These are phyloP conservation scores for Cyprinodon tularosa DNA, from an alignment of 2,113 vertebrate species.

Conservation along the genomic window DNA sequence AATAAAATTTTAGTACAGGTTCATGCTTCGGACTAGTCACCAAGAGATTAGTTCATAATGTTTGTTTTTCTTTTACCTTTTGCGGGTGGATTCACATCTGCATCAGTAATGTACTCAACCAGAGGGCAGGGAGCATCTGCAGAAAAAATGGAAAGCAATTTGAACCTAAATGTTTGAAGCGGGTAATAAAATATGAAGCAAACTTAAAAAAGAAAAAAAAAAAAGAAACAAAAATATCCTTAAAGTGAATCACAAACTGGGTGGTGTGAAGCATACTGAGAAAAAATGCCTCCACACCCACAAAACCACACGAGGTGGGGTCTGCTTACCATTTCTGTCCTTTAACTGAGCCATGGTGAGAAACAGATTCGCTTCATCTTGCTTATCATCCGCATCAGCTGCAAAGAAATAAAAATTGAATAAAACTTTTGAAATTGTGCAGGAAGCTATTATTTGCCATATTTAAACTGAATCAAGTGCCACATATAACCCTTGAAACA, in stretches of 20 bases:
- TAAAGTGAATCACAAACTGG: not conserved
- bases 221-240: not conserved
- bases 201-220: not conserved
- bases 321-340: constrained; percentile 39
- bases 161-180: not conserved
- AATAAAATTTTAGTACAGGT: not conserved
- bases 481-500: not conserved
- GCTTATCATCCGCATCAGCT: constrained; percentile 26
- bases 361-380: constrained; percentile 62
- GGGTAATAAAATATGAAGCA: not conserved
- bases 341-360: constrained; percentile 64
- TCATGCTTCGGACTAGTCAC: not conserved
- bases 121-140: constrained; percentile 60
- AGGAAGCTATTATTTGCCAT: not conserved
- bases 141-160: constrained; percentile 17
- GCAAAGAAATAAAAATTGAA: not conserved
- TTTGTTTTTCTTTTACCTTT: constrained; percentile 48
- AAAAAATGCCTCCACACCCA: constrained; percentile 12
- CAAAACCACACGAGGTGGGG: not conserved
- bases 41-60: not conserved
- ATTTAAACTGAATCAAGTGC: not conserved
- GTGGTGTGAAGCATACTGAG: not conserved
- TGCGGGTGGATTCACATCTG: constrained; percentile 17
- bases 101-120: constrained; percentile 61
- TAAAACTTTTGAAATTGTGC: not conserved